These are phyloP conservation scores for Callaeas wilsoni DNA, from an alignment of 2,113 vertebrate genomes.

Conservation along the genomic window DNA sequence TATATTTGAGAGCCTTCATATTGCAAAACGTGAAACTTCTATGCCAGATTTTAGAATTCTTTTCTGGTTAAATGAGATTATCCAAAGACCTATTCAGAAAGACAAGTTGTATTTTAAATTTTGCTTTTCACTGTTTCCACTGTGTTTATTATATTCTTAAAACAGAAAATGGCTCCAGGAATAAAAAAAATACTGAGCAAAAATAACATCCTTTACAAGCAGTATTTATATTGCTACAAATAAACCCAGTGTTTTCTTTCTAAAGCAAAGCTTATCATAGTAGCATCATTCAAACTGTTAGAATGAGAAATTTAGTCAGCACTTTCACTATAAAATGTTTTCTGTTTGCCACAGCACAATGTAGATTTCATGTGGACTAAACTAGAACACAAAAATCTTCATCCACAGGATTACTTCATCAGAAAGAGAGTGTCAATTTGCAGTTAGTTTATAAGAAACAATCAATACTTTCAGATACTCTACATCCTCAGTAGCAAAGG, in stretches of 20 bases:
- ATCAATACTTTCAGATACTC: constrained; percentile 1
- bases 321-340: constrained; percentile 19
- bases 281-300: constrained; percentile 15
- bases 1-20: neutral
- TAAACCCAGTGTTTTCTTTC: neutral
- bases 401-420: neutral
- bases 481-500: neutral
- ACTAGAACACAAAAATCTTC: neutral
- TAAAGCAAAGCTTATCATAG: constrained; percentile 14
- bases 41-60: neutral
- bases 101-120: neutral
- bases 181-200: constrained; percentile 5
- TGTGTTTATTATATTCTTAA: neutral
- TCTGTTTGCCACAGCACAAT: constrained; percentile 23
- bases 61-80: neutral
- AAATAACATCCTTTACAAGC: neutral
- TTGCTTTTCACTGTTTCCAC: neutral
- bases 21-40: neutral
- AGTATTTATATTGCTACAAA: neutral
- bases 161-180: neutral
- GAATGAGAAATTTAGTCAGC: constrained; percentile 27
- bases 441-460: neutral
- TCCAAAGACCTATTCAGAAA: neutral
- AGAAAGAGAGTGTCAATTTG: neutral
- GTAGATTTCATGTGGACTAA: neutral